A percentile compares a stretch with the other conserved stretches of the same genome.
Conservation (phyloP, 2,797 vertebrate species). For the Sparidentex hasta region DNA sequence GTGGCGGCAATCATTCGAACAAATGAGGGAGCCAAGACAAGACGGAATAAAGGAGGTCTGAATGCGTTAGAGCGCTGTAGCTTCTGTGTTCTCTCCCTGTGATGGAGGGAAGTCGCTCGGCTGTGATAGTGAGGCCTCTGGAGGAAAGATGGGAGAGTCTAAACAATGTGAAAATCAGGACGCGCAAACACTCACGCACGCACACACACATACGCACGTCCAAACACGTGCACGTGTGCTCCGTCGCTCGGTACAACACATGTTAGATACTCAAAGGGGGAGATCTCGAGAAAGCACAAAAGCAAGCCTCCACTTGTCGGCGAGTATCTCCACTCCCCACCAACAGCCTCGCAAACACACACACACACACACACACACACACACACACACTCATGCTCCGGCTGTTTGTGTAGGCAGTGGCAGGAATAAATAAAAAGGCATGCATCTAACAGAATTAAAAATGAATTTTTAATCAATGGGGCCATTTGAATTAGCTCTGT, state of each 20-base stretch:
- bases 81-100: conserved; percentile 61
- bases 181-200: conserved; percentile 66
- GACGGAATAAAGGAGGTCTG: conserved; percentile 53
- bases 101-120: conserved; percentile 75
- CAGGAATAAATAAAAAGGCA: conserved; percentile 78
- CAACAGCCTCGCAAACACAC: conserved; percentile 15
- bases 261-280: conserved; percentile 43
- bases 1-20: conserved; percentile 52
- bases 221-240: conserved; percentile 43
- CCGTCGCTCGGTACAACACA: conserved; percentile 28
- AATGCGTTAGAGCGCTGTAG: conserved; percentile 55
- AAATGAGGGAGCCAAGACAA: conserved; percentile 51
- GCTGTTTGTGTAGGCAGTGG: conserved; percentile 67
- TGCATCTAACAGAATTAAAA: conserved; percentile 82
- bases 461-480: conserved; percentile 82
- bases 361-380: conserved; percentile 15
- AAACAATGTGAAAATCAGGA: conserved; percentile 82
- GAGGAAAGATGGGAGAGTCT: conserved; percentile 74
- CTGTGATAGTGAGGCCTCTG: conserved; percentile 76
- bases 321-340: conserved; percentile 30
- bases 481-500: conserved; percentile 79
- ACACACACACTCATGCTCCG: neutral
- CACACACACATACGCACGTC: conserved; percentile 40
- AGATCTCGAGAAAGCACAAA: conserved; percentile 34
- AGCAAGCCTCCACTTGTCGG: conserved; percentile 54